Evolutionary conservation across 2,797 vertebrate species (phyloP).

Genomic region (Macropus fuliginosus): DNA sequence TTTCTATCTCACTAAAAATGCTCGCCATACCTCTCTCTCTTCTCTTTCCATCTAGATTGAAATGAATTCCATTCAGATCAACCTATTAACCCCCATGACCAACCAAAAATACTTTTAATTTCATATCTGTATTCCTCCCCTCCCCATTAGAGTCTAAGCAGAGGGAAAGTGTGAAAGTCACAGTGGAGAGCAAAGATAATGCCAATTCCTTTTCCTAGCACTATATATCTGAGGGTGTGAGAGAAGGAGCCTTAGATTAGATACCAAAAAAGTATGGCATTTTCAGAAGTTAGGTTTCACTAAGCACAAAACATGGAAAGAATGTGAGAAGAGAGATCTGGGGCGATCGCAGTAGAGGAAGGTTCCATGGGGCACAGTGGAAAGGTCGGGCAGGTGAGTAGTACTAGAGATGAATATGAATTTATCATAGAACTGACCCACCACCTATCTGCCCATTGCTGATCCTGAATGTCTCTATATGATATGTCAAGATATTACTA

Average conservation of each 20-base stretch:
- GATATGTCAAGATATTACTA: background rate
- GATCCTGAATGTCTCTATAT: background rate
- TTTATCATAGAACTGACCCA: background rate
- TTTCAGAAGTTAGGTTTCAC: background rate
- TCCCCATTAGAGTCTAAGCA: background rate
- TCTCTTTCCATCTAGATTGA: background rate
- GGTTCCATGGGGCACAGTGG: background rate
- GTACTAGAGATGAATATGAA: background rate
- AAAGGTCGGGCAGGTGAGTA: background rate
- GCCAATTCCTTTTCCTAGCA: background rate
- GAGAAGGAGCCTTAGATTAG: background rate
- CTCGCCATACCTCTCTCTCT: background rate
- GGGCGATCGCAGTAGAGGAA: background rate
- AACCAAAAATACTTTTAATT: background rate
- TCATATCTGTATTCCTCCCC: background rate
- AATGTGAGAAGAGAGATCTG: background rate
- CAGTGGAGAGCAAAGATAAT: background rate
- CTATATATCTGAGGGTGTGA: background rate
- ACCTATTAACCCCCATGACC: background rate
- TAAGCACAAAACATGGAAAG: background rate
- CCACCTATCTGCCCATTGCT: background rate
- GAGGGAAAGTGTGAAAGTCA: background rate
- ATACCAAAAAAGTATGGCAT: background rate
- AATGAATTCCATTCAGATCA: background rate
- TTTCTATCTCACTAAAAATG: background rate